Base-by-base conservation (phyloP, 53 echinoderm and acorn worm genomes). In the Hippasteria phrygiana region DNA sequence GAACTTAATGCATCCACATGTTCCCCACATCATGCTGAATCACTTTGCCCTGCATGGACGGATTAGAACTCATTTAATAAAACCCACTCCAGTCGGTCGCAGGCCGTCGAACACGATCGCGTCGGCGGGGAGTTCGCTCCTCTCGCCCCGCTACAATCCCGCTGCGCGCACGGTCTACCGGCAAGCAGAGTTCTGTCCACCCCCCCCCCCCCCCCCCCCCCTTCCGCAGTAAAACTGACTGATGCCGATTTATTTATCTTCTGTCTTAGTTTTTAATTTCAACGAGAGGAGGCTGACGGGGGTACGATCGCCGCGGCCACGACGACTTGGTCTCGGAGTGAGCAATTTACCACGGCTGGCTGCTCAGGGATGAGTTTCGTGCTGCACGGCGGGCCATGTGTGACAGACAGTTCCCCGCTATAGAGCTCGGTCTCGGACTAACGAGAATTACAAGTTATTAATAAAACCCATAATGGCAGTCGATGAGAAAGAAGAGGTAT, bases 381-480 rank as follows among this genome's bases (percentile, higher is more conserved):
- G 78, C 78, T 78, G 78, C 78, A 28, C 78, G 78, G 78, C 40
- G 78, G 56, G 78, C 53, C 78, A 78, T 78, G 78, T 78, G 78
- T 59, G 78, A 78, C 78, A 55, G 31, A 17, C 43, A 41, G 73
- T 9, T 13, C 18, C 18, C 56, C 56, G 22, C 17, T 10, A 20
- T 4, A 66, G 10, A 14, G 67, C 31, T 17, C 7, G 67, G 22
- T 36, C 35, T 34, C 36, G 37, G 37, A 55, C 24, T 56, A 78
- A 78, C 59, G 78, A 78, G 78, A 78, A 78, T 78, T 78, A 55
- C 78, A 78, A 78, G 78, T 78, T 78, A 78, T 78, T 78, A 78
- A 78, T 78, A 78, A 78, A 78, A 56, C 78, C 78, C 78, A 78
- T 78, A 37, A 78, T 78, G 78, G 78, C 78, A 38, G 37, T 78